Evolutionary conservation across 2,113 vertebrate species (phyloP).

Genomic region (Rhinolophus sinicus): DNA sequence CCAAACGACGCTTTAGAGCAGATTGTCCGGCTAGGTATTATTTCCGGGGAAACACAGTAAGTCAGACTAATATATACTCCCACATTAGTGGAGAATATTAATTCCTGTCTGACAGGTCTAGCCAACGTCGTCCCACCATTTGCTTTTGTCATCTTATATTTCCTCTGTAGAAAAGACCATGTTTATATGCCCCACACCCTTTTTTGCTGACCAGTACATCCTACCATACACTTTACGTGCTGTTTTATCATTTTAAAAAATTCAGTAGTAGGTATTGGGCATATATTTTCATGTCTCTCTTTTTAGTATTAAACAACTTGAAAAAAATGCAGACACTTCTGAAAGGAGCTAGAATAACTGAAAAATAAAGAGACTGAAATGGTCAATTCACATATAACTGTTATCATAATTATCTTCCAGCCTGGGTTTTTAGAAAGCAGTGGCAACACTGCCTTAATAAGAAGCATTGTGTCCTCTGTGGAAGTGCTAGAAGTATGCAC

Average conservation of each 20-base stretch:
- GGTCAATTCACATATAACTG: background rate
- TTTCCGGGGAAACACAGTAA: background rate
- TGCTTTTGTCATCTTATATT: background rate
- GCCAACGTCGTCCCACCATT: background rate
- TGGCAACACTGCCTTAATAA: background rate
- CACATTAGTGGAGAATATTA: background rate
- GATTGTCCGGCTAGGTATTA: too few species aligned
- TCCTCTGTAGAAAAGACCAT: background rate
- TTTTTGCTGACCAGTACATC: background rate
- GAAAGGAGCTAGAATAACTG: background rate
- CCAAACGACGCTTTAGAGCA: too few species aligned
- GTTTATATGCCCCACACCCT: background rate
- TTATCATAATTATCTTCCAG: background rate
- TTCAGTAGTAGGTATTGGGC: background rate
- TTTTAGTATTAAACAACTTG: background rate
- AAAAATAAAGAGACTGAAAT: background rate
- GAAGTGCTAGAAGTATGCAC: background rate
- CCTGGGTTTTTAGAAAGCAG: background rate
- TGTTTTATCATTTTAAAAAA: constrained; percentile 25
- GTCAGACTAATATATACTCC: background rate
- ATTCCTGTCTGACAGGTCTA: background rate
- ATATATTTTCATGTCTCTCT: background rate
- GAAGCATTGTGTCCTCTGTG: background rate
- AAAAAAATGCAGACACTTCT: background rate
- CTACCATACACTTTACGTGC: background rate